Evolutionary conservation across 2,888 invertebrate species (phyloP).

Genomic region (Xanthorhoe spadicearia): DNA sequence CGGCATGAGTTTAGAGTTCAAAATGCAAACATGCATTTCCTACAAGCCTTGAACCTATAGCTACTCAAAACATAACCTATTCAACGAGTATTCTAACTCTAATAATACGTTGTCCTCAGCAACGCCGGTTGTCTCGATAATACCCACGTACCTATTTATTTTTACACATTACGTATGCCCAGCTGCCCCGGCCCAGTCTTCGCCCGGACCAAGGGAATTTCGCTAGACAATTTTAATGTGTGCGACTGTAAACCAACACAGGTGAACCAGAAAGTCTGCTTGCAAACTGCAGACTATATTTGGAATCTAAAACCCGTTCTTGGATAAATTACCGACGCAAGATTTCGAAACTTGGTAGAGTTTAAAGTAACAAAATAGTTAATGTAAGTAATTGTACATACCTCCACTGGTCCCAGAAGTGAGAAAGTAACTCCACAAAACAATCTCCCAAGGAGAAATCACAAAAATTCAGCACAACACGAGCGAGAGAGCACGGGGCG

Average conservation of each 20-base stretch:
- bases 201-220: constrained; percentile 77
- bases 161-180: constrained; percentile 83
- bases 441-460: constrained; percentile 73
- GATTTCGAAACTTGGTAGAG: constrained; percentile 33
- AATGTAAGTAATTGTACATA: constrained; percentile 51
- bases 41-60: not conserved
- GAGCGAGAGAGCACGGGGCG: constrained; percentile 73
- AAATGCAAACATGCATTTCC: constrained; percentile 1
- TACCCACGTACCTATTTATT: constrained; percentile 79
- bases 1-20: not conserved
- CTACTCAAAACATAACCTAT: constrained; percentile 48
- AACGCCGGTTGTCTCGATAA: constrained; percentile 82
- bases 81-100: constrained; percentile 62
- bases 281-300: constrained; percentile 46
- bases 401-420: constrained; percentile 68
- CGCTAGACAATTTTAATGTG: constrained; percentile 54
- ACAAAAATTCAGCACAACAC: constrained; percentile 78
- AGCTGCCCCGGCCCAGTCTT: constrained; percentile 71
- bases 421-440: constrained; percentile 61
- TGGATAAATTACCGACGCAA: constrained; percentile 64
- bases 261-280: constrained; percentile 32
- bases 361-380: not conserved
- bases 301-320: constrained; percentile 44
- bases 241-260: constrained; percentile 42
- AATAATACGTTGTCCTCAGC: constrained; percentile 79